Conservation (phyloP, 2,113 vertebrate species). For the Tenebrosternarchus preto region DNA sequence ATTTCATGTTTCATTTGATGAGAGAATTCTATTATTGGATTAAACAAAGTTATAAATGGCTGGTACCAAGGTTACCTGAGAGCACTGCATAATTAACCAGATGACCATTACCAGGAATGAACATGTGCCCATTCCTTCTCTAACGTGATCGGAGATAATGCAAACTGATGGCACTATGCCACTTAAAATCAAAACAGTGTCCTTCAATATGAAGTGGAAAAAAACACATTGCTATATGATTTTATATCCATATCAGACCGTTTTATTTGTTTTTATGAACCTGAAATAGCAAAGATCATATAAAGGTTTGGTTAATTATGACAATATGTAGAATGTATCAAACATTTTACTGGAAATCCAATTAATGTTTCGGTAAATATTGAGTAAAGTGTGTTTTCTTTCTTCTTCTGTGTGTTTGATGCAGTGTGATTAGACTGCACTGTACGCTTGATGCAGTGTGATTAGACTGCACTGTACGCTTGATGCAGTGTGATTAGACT, state of each 20-base stretch:
- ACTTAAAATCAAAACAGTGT: neutral
- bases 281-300: neutral
- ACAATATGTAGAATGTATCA: neutral
- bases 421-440: conserved; percentile 1
- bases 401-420: conserved; percentile 35
- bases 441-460: conserved; percentile 27
- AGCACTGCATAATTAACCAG: conserved; percentile 30
- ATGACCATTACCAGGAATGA: neutral
- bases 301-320: neutral
- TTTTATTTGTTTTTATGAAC: too few relatives aligned
- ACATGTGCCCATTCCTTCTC: neutral
- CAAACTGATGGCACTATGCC: neutral
- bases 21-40: conserved; percentile 29
- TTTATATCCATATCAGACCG: too few relatives aligned
- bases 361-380: neutral
- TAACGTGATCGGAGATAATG: neutral
- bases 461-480: conserved; percentile 29
- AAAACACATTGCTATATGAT: too few relatives aligned
- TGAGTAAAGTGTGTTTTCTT: neutral
- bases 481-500: neutral
- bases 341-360: conserved; percentile 2
- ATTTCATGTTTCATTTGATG: conserved; percentile 50
- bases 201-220: neutral
- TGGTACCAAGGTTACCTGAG: conserved; percentile 26
- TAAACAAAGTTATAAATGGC: conserved; percentile 47